A percentile compares a stretch with the other conserved stretches of the same genome.
Conservation (phyloP, 2,113 vertebrate genomes). For the Heterotilapia buettikoferi region DNA sequence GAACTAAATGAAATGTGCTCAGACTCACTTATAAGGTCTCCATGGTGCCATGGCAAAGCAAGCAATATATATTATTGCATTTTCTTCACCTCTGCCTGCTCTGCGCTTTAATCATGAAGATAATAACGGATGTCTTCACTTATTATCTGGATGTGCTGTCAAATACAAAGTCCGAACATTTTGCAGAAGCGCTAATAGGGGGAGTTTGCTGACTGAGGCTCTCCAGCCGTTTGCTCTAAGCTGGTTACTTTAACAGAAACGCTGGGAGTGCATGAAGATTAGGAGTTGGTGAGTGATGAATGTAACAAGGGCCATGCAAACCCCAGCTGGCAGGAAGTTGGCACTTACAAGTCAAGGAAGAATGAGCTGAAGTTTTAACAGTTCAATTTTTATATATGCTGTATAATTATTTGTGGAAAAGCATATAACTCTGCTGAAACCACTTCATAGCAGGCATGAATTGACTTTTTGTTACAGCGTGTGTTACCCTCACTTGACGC, state of each 20-base stretch:
- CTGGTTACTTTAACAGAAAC: not conserved
- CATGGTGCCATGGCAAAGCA: not conserved
- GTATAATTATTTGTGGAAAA: not conserved
- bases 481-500: not conserved
- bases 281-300: not conserved
- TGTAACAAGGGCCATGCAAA: not conserved
- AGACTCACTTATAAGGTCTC: not conserved
- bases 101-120: not conserved
- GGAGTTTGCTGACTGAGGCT: not conserved
- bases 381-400: not conserved
- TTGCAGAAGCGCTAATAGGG: not conserved
- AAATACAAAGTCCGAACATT: not conserved
- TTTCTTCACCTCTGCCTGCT: not conserved
- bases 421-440: not conserved
- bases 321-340: not conserved
- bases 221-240: not conserved
- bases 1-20: not conserved
- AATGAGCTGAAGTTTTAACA: not conserved
- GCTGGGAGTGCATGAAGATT: not conserved
- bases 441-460: not conserved
- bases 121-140: not conserved
- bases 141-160: not conserved
- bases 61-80: not conserved
- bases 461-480: not conserved
- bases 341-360: not conserved